Evolutionary conservation across 2,888 invertebrate genomes (phyloP), one percentile per base, ranked within the genome.

Genomic region (Thysanoteuthis rhombus): DNA sequence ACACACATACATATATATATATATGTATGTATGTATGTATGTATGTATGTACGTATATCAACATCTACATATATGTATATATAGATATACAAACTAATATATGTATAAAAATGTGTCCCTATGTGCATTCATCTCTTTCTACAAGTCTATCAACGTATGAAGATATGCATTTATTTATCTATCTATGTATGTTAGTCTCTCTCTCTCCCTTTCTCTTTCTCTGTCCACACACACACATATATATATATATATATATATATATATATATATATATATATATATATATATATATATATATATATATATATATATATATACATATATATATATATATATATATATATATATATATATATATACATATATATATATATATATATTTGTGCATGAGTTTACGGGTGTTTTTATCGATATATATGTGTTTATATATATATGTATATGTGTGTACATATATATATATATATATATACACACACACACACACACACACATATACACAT

Each of bases 171-270:
- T 3, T 75, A n/a, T n/a, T 8, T 12, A 75, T 75, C 32, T n/a
- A 32, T 75, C 8, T n/a, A n/a, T n/a, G 12, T 75, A 22, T 47
- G 0, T 47, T 42, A 5, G 22, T 47, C 22, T 47, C 16, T 22
- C 1, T 47, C 0, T 47, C 0, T 47, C 10, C 19, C 1, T 47
- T 0, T n/a, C 2, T n/a, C 0, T n/a, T n/a, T n/a, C n/a, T n/a
- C n/a, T n/a, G n/a, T n/a, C n/a, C 58, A n/a, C 12, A n/a, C 36
- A n/a, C 12, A 75, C 22, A 75, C 4, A 75, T n/a, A 12, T n/a
- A 75, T 36, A n/a, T 16, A 75, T 12, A 75, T n/a, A 75, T 19
- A 75, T 16, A 75, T 12, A 36, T 16, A 75, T 19, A 75, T 36
- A 75, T 36, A 75, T 36, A 75, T 75, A n/a, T 75, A 75, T n/a